Percentiles rank a stretch among this genome's conserved stretches.
phyloP scores from a whole-genome alignment of 1,140 invertebrate genomes.

The Plectrocnemia conspersa region DNA sequence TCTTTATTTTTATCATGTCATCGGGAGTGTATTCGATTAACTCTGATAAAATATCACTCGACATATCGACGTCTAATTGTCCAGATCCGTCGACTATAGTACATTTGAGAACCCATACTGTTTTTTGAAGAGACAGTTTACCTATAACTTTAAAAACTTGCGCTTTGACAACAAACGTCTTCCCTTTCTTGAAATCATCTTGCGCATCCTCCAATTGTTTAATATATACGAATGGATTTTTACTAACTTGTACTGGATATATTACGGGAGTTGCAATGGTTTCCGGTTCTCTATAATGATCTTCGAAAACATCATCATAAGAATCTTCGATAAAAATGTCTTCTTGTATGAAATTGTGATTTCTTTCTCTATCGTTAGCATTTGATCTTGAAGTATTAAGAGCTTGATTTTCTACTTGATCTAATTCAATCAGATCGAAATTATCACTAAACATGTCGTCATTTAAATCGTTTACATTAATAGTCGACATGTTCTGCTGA shows the following conservation, averaged over 20 bases:
- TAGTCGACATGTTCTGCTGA: no score
- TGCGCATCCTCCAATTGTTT: constrained; percentile 44
- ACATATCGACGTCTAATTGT: constrained; percentile 42
- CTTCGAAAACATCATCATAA: constrained; percentile 37
- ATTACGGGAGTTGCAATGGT: background rate
- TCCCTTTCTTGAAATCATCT: constrained; percentile 36
- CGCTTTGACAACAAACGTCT: constrained; percentile 43
- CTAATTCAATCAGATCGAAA: constrained; percentile 26
- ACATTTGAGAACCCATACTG: constrained; percentile 43
- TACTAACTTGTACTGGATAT: constrained; percentile 34
- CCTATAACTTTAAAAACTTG: constrained; percentile 44
- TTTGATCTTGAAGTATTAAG: background rate
- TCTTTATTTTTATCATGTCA: constrained; percentile 42
- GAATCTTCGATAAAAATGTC: constrained; percentile 32
- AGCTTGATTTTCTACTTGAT: constrained; percentile 25
- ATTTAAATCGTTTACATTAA: background rate
- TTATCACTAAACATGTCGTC: constrained; percentile 28
- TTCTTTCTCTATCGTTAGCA: constrained; percentile 16
- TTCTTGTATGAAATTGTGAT: background rate
- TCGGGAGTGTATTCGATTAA: constrained; percentile 42
- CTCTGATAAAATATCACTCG: constrained; percentile 41
- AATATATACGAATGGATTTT: constrained; percentile 45
- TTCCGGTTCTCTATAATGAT: constrained; percentile 1
- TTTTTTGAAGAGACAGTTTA: constrained; percentile 41
- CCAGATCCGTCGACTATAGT: constrained; percentile 45